These are phyloP conservation scores for Phoxinus dragarum DNA, from an alignment of 2,797 vertebrate species.

Conservation along the genomic window DNA sequence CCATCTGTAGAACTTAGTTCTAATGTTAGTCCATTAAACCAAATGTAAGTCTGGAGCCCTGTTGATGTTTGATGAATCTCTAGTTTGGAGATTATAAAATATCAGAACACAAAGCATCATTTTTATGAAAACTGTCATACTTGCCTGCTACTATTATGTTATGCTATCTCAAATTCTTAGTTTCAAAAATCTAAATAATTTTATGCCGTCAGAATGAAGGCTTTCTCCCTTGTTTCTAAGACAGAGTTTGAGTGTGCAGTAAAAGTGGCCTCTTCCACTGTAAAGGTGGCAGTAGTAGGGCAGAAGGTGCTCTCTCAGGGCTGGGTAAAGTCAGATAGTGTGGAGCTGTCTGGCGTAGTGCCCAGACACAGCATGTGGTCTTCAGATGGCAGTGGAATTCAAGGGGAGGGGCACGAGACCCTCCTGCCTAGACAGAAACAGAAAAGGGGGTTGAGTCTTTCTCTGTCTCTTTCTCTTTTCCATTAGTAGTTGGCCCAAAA, in stretches of 20 bases:
- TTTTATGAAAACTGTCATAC: background rate
- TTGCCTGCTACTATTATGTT: background rate
- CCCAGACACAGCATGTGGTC: constrained; percentile 86
- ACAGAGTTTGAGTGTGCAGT: background rate
- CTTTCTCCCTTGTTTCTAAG: background rate
- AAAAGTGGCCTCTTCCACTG: constrained; percentile 72
- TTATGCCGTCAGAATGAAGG: background rate
- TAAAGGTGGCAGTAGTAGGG: constrained; percentile 66
- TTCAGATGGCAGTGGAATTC: constrained; percentile 88
- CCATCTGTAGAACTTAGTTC: too few relatives aligned
- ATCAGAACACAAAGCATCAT: background rate
- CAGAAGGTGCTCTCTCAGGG: constrained; percentile 78
- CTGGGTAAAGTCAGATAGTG: constrained; percentile 76
- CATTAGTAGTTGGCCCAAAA: constrained; percentile 7
- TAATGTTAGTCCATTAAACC: too few relatives aligned
- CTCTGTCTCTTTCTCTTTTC: constrained; percentile 47
- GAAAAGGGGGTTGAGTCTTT: constrained; percentile 58
- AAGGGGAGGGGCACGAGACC: constrained; percentile 77
- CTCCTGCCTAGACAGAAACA: constrained; percentile 65
- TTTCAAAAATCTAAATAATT: background rate
- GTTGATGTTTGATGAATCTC: background rate
- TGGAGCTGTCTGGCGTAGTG: constrained; percentile 81
- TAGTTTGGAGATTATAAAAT: constrained; percentile 7
- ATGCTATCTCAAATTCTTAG: background rate
- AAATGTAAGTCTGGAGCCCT: too few relatives aligned